A percentile compares a stretch with the other conserved stretches of the same genome.
These are phyloP conservation scores for Colius striatus DNA, from an alignment of 2,113 vertebrate species.

Conservation along the genomic window DNA sequence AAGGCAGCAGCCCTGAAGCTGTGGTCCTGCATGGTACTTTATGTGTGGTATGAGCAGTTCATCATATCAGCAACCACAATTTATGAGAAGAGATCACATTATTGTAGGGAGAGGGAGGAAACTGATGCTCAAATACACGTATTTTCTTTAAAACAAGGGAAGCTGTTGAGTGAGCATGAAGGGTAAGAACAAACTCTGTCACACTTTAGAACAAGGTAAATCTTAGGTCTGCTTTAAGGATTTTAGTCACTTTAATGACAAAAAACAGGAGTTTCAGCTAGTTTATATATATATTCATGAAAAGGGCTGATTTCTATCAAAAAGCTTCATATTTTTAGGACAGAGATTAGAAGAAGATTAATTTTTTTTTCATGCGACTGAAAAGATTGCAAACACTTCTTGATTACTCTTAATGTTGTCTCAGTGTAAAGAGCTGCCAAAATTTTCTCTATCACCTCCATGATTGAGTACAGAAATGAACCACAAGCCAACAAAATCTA, in stretches of 20 bases:
- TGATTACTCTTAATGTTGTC: constrained; percentile 17
- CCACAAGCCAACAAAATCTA: constrained; percentile 25
- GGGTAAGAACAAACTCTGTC: neutral
- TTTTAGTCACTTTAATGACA: neutral
- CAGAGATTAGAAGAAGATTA: neutral
- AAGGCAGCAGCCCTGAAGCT: neutral
- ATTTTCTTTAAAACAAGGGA: neutral
- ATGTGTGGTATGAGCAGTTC: neutral
- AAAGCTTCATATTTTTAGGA: neutral
- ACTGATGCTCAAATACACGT: rapidly evolving
- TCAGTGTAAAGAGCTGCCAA: constrained; percentile 32
- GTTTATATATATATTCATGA: neutral
- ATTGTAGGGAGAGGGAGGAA: neutral
- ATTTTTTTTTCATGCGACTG: constrained; percentile 10
- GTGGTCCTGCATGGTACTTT: neutral
- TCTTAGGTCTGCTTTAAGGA: neutral
- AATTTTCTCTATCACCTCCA: constrained; percentile 39
- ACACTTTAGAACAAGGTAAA: neutral
- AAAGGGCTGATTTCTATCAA: neutral
- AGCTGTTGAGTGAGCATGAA: neutral
- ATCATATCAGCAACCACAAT: neutral
- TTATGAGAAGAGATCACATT: neutral
- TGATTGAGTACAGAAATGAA: constrained; percentile 32
- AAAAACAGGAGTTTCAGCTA: neutral
- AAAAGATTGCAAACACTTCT: constrained; percentile 28